Evolutionary conservation across 1,140 invertebrate genomes (phyloP), one percentile per base, ranked within the genome.

Genomic region (Rhizoglyphus robini): DNA sequence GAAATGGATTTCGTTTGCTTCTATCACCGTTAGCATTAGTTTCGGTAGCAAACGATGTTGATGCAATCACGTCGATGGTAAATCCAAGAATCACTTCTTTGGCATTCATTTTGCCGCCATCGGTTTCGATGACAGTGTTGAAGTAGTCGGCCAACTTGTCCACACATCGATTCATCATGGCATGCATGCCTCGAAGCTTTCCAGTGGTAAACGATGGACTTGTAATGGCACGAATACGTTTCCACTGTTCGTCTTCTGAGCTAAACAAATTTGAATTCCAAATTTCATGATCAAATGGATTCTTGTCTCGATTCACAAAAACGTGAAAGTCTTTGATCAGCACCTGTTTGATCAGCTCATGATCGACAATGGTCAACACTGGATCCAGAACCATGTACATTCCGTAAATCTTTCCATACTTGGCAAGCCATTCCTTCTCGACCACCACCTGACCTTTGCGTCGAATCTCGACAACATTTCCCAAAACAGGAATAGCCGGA

Each of bases 121-220:
- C 41, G 23, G 41, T 46, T 15, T 46, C 23, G 41, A 46, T 46
- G 15, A 23, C 41, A 15, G 15, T 46, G 41, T 15, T 15, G 41
- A 46, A 46, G 23, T 46, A 46, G 23, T n/a, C n/a, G n/a, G n/a
- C n/a, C n/a, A n/a, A n/a, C n/a, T n/a, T n/a, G n/a, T n/a, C n/a
- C n/a, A n/a, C 54, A 20, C n/a, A 57, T 13, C 23, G 13, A 13
- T 25, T 57, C 54, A 57, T 57, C 13, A 57, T 13, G 13, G n/a
- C 13, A 34, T 15, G 25, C 79, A 83, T 83, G n/a, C 74, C 74
- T 71, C 77, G 80, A 64, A 84, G 76, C 74, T 83, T 83, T 4
- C 76, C 73, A 3, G 78, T 72, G 2, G 80, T 79, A 70, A 83
- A n/a, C n/a, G n/a, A n/a, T n/a, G n/a, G n/a, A n/a, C n/a, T n/a